phyloP scores from a whole-genome alignment of 2,113 vertebrate genomes.

The Bambusicola thoracicus region DNA sequence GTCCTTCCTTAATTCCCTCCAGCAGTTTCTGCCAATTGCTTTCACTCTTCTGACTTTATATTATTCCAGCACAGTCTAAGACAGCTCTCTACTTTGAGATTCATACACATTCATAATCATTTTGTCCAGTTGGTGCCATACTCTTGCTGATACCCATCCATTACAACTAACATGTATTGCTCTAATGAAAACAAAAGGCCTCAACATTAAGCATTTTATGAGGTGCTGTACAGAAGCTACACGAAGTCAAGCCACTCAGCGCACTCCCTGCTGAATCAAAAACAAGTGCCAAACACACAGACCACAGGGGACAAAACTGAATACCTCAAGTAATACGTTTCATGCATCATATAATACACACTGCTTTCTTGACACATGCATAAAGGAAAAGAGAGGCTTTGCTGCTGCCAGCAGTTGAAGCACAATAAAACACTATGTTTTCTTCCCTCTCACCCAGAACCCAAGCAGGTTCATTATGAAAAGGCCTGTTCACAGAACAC shows the following conservation, averaged over 20 bases:
- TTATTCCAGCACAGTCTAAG: neutral
- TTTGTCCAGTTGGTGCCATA: neutral
- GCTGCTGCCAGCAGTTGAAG: neutral
- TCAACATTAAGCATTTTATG: neutral
- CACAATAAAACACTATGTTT: neutral
- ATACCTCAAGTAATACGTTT: too few species aligned
- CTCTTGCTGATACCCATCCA: neutral
- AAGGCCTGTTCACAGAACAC: neutral
- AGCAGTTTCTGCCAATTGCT: slow-evolving; percentile 2
- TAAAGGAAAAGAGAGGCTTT: neutral
- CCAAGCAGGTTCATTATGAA: neutral
- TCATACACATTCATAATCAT: neutral
- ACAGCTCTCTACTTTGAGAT: neutral
- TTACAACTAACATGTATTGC: neutral
- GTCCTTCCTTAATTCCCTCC: neutral
- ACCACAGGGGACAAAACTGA: neutral
- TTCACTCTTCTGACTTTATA: neutral
- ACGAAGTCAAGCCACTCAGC: neutral
- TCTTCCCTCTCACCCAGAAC: neutral
- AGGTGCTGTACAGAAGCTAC: neutral
- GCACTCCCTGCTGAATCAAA: neutral
- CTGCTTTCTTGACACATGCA: neutral
- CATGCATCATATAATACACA: neutral
- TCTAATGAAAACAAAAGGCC: neutral
- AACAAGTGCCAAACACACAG: neutral